These are phyloP conservation scores for Hartigia nigra DNA, from an alignment of 2,888 invertebrate species.

Conservation along the genomic window DNA sequence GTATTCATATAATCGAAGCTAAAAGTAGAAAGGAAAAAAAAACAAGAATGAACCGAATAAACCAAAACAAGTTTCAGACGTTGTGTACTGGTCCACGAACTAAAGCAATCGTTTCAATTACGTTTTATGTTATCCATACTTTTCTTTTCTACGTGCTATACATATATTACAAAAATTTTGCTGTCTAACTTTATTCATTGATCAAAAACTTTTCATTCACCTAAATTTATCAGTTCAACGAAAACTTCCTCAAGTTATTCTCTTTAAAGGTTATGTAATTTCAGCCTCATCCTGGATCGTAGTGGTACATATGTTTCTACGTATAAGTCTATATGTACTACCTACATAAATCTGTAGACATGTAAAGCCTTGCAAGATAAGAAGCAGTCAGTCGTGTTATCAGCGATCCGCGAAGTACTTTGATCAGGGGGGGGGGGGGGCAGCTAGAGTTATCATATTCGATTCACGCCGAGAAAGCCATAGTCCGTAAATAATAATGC, in stretches of 20 bases:
- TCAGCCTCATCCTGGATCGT: not conserved
- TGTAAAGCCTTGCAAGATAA: not conserved
- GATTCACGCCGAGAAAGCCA: not conserved
- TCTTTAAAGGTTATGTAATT: not conserved
- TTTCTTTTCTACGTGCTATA: not conserved
- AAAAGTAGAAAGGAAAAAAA: not conserved
- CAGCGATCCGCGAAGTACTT: slow-evolving; percentile 45
- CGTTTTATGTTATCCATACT: not conserved
- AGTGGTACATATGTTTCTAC: not conserved
- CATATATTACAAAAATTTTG: not conserved
- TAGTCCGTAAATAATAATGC: not conserved
- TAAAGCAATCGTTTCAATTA: not conserved
- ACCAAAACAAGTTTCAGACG: not conserved
- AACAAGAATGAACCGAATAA: not conserved
- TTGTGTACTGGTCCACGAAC: not conserved
- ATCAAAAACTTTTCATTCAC: not conserved
- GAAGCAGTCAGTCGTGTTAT: slow-evolving; percentile 24
- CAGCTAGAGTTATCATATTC: slow-evolving; percentile 22
- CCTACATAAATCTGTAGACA: not conserved
- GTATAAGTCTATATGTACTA: not conserved
- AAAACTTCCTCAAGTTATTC: not conserved
- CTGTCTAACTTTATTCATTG: not conserved
- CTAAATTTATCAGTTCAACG: not conserved
- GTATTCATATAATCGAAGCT: not conserved
- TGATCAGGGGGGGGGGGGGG: slow-evolving; percentile 31